Evolutionary conservation across 2,113 vertebrate species (phyloP), one percentile per base, ranked within the genome.

Genomic region (Oreotrochilus melanogaster): DNA sequence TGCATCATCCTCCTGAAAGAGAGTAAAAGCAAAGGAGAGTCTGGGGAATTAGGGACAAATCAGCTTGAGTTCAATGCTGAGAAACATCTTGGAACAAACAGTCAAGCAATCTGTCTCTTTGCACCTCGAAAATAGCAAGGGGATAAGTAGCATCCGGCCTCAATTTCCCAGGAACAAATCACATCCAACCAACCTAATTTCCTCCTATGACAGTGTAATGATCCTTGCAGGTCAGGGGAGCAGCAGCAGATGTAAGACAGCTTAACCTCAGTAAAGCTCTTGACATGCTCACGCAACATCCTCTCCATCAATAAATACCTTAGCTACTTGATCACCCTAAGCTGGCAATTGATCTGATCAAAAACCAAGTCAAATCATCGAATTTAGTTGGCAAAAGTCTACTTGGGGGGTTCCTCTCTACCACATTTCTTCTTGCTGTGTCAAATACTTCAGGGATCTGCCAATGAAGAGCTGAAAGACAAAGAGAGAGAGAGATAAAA

Each of bases 151-250:
- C 69, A 90, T 92, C 95, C 51, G 4, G 67, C 92, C 92, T 93
- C 86, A 83, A 80, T 97, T 94, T 95, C 75, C 79, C 72, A 78
- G 47, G 83, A 95, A 86, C 64, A 92, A 95, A 96, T 97, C 83
- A 91, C 6, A 4, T 84, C 94, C 92, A 73, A 62, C 75, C 91
- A 92, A 27, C 60, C 79, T 64, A 90, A 94, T 96, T 95, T 96
- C 95, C 64, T 92, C 18, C 56, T 33, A 4, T 71, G 96, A 90
- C 95, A 94, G 51, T 5, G 37, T 92, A 93, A 97, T 83, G 88
- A 90, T 69, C 71, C 86, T 73, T 56, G 18, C 0, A 13, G 95
- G 95, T 94, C 88, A 95, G 43, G 47, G 64, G 72, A 67, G 72
- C 79, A 92, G 88, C 58, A 86, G 79, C 95, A 90, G 88, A 92